Percentiles rank a stretch among this genome's conserved stretches.
These are phyloP conservation scores for Deroplatys truncata DNA, from an alignment of 2,888 invertebrate species.

Conservation along the genomic window DNA sequence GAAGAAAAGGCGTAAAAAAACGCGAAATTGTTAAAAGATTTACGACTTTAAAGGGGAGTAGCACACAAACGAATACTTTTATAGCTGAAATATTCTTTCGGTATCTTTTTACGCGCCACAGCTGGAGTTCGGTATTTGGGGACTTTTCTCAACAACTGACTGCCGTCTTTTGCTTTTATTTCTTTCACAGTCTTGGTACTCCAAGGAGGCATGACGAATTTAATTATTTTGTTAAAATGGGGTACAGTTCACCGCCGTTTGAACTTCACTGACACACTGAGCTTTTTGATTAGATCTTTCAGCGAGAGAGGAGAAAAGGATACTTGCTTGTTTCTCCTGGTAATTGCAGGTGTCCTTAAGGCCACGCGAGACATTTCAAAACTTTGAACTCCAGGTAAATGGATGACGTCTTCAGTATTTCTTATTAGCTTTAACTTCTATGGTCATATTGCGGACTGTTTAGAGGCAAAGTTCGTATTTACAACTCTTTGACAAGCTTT, in stretches of 20 bases:
- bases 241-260: not conserved
- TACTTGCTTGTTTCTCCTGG: too few species aligned
- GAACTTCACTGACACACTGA: too few species aligned
- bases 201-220: not conserved
- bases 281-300: too few species aligned
- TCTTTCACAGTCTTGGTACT: not conserved
- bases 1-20: not conserved
- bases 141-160: not conserved
- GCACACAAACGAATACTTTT: not conserved
- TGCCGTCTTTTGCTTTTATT: not conserved
- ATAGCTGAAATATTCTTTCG: not conserved
- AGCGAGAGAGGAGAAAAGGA: too few species aligned
- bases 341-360: too few species aligned
- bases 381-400: too few species aligned
- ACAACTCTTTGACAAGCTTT: too few species aligned
- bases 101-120: not conserved
- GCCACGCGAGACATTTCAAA: too few species aligned
- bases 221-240: not conserved
- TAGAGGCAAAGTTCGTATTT: too few species aligned
- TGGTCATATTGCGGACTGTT: too few species aligned
- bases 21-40: not conserved
- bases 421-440: too few species aligned
- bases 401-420: too few species aligned
- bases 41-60: not conserved
- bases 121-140: not conserved